Evolutionary conservation across 2,888 invertebrate genomes (phyloP).

Genomic region (Empis stercorea): DNA sequence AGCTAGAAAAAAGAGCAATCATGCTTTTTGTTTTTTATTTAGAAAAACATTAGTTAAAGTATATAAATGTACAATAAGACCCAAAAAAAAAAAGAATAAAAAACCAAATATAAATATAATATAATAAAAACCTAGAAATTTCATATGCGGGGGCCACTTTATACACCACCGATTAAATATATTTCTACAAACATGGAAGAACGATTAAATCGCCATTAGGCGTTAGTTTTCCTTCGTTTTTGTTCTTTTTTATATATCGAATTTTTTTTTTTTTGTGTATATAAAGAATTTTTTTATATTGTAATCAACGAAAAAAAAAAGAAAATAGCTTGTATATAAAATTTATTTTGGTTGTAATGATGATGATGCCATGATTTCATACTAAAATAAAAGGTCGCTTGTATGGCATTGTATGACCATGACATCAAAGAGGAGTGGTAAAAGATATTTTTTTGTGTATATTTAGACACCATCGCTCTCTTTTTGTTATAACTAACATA

Average conservation of each 20-base stretch:
- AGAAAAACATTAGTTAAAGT: too few species aligned
- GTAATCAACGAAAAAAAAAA: too few species aligned
- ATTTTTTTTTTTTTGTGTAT: constrained; percentile 5
- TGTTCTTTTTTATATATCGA: not conserved
- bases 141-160: not conserved
- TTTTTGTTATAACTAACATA: too few species aligned
- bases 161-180: constrained; percentile 11
- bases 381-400: constrained; percentile 5
- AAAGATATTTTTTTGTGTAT: too few species aligned
- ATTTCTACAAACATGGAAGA: constrained; percentile 15
- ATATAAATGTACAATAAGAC: too few species aligned
- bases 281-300: too few species aligned
- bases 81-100: not conserved
- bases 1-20: too few species aligned
- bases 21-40: too few species aligned
- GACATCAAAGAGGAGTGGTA: too few species aligned
- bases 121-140: not conserved
- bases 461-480: too few species aligned
- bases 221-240: constrained; percentile 6
- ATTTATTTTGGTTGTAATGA: constrained; percentile 5
- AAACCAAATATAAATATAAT: not conserved
- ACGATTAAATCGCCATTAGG: constrained; percentile 16
- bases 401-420: too few species aligned
- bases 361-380: constrained; percentile 15
- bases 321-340: too few species aligned